phyloP scores from a whole-genome alignment of 2,888 invertebrate species.

The Cheilosia urbana region DNA sequence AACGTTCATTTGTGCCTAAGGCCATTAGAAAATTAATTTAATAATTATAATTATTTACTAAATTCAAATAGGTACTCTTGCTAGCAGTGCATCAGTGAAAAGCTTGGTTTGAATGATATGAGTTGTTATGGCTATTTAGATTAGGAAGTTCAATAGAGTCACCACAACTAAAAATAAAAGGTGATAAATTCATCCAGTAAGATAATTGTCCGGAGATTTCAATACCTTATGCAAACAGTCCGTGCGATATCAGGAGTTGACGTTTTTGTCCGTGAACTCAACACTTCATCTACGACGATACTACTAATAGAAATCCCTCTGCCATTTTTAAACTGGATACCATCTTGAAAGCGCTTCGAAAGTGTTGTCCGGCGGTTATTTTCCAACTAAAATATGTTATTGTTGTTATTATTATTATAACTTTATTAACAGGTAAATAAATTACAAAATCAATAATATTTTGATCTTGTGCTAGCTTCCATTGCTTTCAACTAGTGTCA shows the following conservation, averaged over 20 bases:
- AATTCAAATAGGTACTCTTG: constrained; percentile 29
- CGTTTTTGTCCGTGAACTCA: constrained; percentile 44
- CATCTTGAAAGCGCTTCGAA: constrained; percentile 78
- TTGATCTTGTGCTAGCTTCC: no score
- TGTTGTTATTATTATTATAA: no score
- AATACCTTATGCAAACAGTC: constrained; percentile 56
- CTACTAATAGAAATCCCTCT: constrained; percentile 60
- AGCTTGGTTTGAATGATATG: constrained; percentile 56
- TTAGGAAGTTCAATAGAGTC: constrained; percentile 80
- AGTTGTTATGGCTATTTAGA: constrained; percentile 74
- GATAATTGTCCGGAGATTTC: not conserved
- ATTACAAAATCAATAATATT: no score
- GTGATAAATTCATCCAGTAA: constrained; percentile 46
- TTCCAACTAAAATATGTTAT: constrained; percentile 78
- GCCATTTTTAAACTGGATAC: constrained; percentile 60
- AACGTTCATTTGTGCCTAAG: no score
- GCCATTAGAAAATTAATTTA: no score
- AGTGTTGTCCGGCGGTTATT: constrained; percentile 82
- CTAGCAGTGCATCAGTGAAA: constrained; percentile 42
- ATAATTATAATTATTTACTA: constrained; percentile 26
- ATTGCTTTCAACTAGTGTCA: no score
- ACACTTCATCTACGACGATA: constrained; percentile 50
- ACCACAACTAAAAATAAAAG: constrained; percentile 78
- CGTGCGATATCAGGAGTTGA: constrained; percentile 47
- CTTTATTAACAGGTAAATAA: no score